Evolutionary conservation across 2,113 vertebrate species (phyloP), one percentile per base, ranked within the genome.

Genomic region (Dissostichus mawsoni): DNA sequence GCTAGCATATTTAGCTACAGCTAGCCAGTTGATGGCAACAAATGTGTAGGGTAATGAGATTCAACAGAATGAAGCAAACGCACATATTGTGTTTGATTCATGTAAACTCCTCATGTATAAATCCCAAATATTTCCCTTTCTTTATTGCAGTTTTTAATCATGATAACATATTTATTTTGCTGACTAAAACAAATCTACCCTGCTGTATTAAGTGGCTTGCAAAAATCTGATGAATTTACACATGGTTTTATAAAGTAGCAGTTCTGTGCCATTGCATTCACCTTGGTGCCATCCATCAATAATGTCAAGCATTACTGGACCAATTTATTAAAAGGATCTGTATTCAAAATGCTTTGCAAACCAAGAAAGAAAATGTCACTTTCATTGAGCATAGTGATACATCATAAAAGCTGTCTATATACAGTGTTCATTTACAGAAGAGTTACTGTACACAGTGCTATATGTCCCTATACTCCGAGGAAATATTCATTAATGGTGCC

Each of bases 261-360:
- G 76, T 74, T 81, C 81, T 14, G 8, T 73, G 51, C 48, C 7
- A 76, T 80, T 65, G 50, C 74, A 17, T 76, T 76, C 33, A 83
- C 59, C 66, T 58, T 0, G 0, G 71, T 55, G 69, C 77, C 77
- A 11, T 90, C 90, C 87, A 92, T 92, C 88, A 93, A 80, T 25
- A 78, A 78, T 41, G 25, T 76, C 76, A 64, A 13, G 80, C 63
- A 74, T 76, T 80, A 84, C 68, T 69, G 74, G 76, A 78, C 50
- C 87, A 88, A 86, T 88, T 93, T 78, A 87, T 88, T 88, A 48
- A 81, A 87, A 70, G 68, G 41, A 36, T 85, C 58, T 76, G 76
- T 69, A 84, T 79, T 84, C 69, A 81, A 75, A 88, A 69, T 48
- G 69, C 63, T 78, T 1, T 59, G 41, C 66, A 74, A 88, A 70